These are phyloP conservation scores for Agelaius phoeniceus DNA, from an alignment of 2,113 vertebrate species.

Conservation along the genomic window DNA sequence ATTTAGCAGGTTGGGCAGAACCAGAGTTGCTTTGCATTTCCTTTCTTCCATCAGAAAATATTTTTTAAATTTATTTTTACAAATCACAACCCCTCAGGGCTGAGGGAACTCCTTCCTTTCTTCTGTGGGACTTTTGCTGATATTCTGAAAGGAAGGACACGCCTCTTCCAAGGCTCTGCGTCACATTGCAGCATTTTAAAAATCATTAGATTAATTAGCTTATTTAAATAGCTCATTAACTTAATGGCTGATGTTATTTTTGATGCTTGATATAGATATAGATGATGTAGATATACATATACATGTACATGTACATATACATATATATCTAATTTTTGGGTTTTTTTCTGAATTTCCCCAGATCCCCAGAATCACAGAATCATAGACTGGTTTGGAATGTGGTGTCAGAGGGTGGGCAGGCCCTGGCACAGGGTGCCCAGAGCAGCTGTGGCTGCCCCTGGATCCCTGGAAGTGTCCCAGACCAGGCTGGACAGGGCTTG, in stretches of 20 bases:
- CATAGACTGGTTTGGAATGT: not conserved
- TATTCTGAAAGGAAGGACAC: not conserved
- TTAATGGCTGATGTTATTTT: not conserved
- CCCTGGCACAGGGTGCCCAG: not conserved
- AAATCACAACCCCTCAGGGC: not conserved
- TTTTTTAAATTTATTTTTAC: not conserved
- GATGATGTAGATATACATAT: too few species aligned
- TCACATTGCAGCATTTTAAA: not conserved
- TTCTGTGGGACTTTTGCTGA: not conserved
- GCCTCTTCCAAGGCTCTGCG: not conserved
- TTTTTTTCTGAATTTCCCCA: not conserved
- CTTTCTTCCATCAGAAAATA: not conserved
- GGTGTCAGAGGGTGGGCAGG: not conserved
- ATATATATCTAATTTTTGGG: not conserved
- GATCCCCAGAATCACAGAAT: not conserved
- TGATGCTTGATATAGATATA: not conserved
- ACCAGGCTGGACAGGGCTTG: rapidly evolving
- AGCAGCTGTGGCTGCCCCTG: not conserved
- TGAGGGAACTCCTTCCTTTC: not conserved
- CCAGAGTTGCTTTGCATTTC: not conserved
- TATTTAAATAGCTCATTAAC: not conserved
- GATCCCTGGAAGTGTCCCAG: not conserved
- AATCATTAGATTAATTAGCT: not conserved
- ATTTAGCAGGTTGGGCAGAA: not conserved
- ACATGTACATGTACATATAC: too few species aligned